Evolutionary conservation across 2,797 vertebrate genomes (phyloP), one percentile per base, ranked within the genome.

Genomic region (Antennarius maculatus): DNA sequence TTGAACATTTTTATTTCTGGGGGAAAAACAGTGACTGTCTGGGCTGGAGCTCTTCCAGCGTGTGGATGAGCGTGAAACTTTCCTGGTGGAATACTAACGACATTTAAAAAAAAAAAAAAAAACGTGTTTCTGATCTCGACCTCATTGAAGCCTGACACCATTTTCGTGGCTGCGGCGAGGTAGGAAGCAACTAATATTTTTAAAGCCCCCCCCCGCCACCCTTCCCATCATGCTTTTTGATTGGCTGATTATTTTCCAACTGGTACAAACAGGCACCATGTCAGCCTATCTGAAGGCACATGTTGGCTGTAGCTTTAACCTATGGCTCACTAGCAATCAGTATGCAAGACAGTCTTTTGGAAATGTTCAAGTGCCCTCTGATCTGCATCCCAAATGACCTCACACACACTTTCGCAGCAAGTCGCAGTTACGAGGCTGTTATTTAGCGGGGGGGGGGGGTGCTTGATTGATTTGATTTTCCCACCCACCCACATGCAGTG

Each of bases 1-100:
- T 17, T 34, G 39, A 43, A 52, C 55, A 43, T 17, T 39, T 58
- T 64, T 41, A 28, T 48, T 55, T 53, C 51, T 31, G 34, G 28
- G 29, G 8, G 11, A 42, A 63, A 47, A 63, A 47, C 50, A 42
- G 29, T 28, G 47, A 23, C 56, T 15, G 41, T 28, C 41, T 18
- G 23, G 23, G 34, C 7, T 43, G 41, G 54, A 65, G 55, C 14
- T 1, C 17, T 3, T 55, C 29, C 42, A 71, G 29, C 7, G 23
- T 28, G 8, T n/a, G 9, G 7, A 46, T 34, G 5, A 34, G 31
- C 23, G 15, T 29, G n/a, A 27, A 60, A 52, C 41, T 16, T 28
- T 57, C 8, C 29, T n/a, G 48, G 41, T 12, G 23, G n/a, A 18
- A 47, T 8, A 15, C 18, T 63, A 28, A 45, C 23, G 23, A 23